These are phyloP conservation scores for Chlamydotis undulata DNA, from an alignment of 2,113 vertebrate species.

Conservation along the genomic window DNA sequence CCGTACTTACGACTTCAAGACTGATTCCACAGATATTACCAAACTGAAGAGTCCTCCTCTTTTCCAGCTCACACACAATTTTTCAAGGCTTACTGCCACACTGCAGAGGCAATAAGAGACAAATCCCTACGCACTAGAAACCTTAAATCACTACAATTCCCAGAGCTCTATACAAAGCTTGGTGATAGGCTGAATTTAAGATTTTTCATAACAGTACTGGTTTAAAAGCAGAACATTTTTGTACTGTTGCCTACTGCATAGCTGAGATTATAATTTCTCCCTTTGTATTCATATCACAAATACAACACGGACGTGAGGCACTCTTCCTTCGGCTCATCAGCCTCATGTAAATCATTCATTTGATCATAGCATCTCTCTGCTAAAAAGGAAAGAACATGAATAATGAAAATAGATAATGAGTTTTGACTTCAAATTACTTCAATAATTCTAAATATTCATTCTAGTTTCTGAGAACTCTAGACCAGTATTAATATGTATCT, in stretches of 20 bases:
- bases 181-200: neutral
- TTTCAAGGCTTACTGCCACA: neutral
- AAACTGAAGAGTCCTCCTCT: neutral
- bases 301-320: neutral
- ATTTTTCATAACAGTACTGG: neutral
- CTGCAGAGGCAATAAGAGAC: neutral
- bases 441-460: neutral
- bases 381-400: neutral
- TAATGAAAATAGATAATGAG: neutral
- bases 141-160: neutral
- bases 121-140: neutral
- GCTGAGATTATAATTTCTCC: neutral
- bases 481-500: neutral
- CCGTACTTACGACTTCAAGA: neutral
- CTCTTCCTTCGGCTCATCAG: neutral
- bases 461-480: neutral
- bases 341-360: neutral
- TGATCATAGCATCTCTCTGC: neutral
- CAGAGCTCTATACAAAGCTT: neutral
- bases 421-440: constrained; percentile 8
- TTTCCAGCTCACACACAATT: neutral
- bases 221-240: neutral
- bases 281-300: neutral
- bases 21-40: neutral
- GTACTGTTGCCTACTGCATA: neutral